A percentile compares a stretch with the other conserved stretches of the same genome.
These are phyloP conservation scores for Eupleurogrammus muticus DNA, from an alignment of 2,797 vertebrate genomes.

Conservation along the genomic window DNA sequence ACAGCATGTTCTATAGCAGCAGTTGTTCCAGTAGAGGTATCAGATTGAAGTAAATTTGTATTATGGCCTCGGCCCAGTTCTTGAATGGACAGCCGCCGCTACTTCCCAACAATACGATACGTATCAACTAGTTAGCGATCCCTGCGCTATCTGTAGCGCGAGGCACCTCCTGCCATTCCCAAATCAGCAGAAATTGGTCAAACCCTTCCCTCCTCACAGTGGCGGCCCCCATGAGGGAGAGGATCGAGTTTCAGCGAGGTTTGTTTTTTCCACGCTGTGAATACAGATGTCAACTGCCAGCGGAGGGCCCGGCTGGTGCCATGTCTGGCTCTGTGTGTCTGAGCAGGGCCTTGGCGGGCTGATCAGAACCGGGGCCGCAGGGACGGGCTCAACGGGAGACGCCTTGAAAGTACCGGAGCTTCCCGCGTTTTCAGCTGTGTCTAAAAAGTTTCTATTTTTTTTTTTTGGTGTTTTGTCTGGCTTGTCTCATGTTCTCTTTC, in stretches of 20 bases:
- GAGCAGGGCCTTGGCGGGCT: constrained; percentile 69
- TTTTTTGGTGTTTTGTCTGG: constrained; percentile 64
- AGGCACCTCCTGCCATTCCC: constrained; percentile 48
- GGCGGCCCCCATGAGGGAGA: constrained; percentile 39
- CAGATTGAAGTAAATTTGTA: constrained; percentile 8
- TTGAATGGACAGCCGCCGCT: constrained; percentile 24
- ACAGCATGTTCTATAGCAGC: constrained; percentile 6
- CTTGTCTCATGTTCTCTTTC: constrained; percentile 47
- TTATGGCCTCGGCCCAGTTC: constrained; percentile 18
- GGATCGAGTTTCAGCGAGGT: constrained; percentile 64
- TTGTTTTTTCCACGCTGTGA: constrained; percentile 68
- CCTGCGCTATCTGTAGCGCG: constrained; percentile 24
- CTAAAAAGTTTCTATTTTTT: too few relatives aligned
- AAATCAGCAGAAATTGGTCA: constrained; percentile 61
- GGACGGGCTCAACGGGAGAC: constrained; percentile 52
- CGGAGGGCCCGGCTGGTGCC: constrained; percentile 62
- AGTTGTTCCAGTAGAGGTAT: constrained; percentile 25
- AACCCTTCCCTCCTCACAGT: constrained; percentile 43
- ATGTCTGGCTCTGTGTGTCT: constrained; percentile 71
- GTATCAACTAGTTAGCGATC: constrained; percentile 16
- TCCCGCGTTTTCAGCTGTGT: constrained; percentile 59
- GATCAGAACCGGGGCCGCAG: constrained; percentile 60
- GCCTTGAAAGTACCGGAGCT: constrained; percentile 63
- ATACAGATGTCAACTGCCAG: constrained; percentile 77
- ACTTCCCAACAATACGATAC: constrained; percentile 20